Conservation (phyloP, 2,888 invertebrate genomes). For the Apomyelois bistriatella region DNA sequence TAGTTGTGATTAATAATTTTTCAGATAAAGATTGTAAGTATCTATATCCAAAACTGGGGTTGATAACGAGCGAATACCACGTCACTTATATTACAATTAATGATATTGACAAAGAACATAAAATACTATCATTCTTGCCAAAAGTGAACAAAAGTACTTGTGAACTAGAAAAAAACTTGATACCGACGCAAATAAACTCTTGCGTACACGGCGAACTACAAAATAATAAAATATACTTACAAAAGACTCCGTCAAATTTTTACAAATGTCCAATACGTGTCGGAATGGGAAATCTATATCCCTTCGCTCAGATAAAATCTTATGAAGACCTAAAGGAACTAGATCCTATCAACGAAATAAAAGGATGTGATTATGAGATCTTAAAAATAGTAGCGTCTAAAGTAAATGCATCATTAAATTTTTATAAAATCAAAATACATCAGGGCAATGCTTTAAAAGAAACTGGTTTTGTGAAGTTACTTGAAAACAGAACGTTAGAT, state of each 20-base stretch:
- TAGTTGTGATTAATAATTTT: constrained; percentile 32
- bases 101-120: constrained; percentile 20
- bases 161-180: constrained; percentile 21
- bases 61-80: constrained; percentile 30
- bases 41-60: constrained; percentile 27
- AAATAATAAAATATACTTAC: constrained; percentile 33
- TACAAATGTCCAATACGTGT: constrained; percentile 50
- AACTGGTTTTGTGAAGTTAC: constrained; percentile 35
- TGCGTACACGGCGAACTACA: constrained; percentile 37
- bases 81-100: constrained; percentile 38
- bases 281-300: constrained; percentile 46
- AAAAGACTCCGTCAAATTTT: constrained; percentile 38
- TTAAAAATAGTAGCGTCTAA: constrained; percentile 50
- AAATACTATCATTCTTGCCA: constrained; percentile 38
- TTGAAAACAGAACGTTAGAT: constrained; percentile 54
- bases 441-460: constrained; percentile 36
- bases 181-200: constrained; percentile 30
- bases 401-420: constrained; percentile 46
- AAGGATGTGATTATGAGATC: constrained; percentile 52
- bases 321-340: constrained; percentile 35
- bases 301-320: constrained; percentile 39
- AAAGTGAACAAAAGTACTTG: constrained; percentile 40
- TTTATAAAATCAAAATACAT: constrained; percentile 37
- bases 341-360: constrained; percentile 34
- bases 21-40: constrained; percentile 18